These are phyloP conservation scores for Nannoperca obscura DNA, from an alignment of 2,797 vertebrate species.

Conservation along the genomic window DNA sequence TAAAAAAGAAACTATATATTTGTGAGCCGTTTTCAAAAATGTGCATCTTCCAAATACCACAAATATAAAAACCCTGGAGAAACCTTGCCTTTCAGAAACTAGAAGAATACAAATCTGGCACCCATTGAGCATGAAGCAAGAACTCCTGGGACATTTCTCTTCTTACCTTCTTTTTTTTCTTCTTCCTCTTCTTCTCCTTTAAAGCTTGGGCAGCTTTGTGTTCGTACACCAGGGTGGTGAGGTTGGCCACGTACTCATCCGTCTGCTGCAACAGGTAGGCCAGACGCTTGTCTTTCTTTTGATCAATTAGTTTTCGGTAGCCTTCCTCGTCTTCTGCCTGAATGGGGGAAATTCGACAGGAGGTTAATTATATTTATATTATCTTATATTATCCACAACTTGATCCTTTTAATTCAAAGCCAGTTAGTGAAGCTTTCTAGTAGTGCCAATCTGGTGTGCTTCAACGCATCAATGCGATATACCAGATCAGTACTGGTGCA, in stretches of 20 bases:
- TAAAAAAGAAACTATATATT: too few relatives aligned
- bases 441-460: not conserved
- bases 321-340: constrained; percentile 99
- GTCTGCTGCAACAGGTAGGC: constrained; percentile 97
- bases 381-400: not conserved
- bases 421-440: not conserved
- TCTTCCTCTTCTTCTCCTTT: constrained; percentile 96
- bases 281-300: constrained; percentile 98
- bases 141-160: not conserved
- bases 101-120: not conserved
- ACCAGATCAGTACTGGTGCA: not conserved
- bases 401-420: not conserved
- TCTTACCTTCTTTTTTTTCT: constrained; percentile 93
- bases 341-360: not conserved
- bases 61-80: not conserved
- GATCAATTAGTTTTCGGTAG: constrained; percentile 96
- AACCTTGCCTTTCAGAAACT: not conserved
- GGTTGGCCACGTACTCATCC: constrained; percentile 95
- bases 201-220: constrained; percentile 98
- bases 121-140: not conserved
- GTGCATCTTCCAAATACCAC: too few relatives aligned
- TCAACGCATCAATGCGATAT: constrained; percentile 4
- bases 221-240: constrained; percentile 95
- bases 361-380: not conserved
- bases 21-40: too few relatives aligned